Percentiles rank a stretch among this genome's conserved stretches.
Evolutionary conservation across 2,888 invertebrate genomes (phyloP).

Genomic region (Prionchulus punctatus): DNA sequence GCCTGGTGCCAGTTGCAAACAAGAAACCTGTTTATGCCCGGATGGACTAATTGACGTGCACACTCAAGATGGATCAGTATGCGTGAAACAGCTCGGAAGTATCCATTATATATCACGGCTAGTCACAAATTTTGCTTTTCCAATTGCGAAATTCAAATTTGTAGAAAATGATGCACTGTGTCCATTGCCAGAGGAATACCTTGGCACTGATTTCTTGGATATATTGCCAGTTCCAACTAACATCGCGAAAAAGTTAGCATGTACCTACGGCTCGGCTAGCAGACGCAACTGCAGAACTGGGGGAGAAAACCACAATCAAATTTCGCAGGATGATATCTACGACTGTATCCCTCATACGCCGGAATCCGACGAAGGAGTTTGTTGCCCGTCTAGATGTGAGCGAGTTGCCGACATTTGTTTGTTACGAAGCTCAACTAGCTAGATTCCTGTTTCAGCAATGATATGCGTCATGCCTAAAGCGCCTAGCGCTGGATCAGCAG

Average conservation of each 20-base stretch:
- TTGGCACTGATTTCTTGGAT: neutral
- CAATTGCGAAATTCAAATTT: no score
- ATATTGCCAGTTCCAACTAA: no score
- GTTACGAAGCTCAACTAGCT: no score
- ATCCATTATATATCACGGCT: no score
- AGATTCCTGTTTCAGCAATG: neutral
- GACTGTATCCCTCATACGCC: constrained; percentile 2
- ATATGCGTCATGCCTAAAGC: constrained; percentile 1
- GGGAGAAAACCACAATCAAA: no score
- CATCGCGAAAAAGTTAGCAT: no score
- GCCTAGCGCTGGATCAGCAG: no score
- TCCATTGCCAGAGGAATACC: neutral
- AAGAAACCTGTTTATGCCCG: neutral
- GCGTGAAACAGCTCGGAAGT: no score
- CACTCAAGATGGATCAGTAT: constrained; percentile 3
- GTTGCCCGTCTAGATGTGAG: constrained; percentile 2
- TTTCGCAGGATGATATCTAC: constrained; percentile 3
- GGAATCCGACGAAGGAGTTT: neutral
- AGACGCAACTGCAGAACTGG: no score
- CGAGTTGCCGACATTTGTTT: neutral
- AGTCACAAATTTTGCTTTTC: no score
- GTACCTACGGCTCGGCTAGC: no score
- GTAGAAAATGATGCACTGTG: no score
- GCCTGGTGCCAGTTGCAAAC: constrained; percentile 1
- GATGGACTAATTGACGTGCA: neutral